phyloP scores from a whole-genome alignment of 1,140 invertebrate species.

The Zaprionus lachaisei region DNA sequence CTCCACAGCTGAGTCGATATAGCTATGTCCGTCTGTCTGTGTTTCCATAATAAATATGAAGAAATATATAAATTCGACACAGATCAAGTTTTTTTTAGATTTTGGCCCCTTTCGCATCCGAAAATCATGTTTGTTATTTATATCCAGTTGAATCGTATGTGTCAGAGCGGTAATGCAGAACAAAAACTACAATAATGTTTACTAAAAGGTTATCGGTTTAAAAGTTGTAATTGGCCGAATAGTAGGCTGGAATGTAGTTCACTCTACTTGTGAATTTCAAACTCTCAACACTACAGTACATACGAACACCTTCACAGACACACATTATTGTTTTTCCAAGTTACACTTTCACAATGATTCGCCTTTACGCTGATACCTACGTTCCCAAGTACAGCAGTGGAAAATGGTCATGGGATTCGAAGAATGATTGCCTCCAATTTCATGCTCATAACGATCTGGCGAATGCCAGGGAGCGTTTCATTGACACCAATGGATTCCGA shows the following conservation, averaged over 20 bases:
- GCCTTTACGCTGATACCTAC: constrained; percentile 54
- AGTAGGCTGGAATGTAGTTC: not conserved
- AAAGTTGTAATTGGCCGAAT: no score
- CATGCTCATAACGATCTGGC: constrained; percentile 53
- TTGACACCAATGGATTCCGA: constrained; percentile 63
- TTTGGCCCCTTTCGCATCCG: no score
- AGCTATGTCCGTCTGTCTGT: no score
- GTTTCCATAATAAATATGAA: no score
- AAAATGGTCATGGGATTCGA: constrained; percentile 69
- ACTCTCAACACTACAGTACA: not conserved
- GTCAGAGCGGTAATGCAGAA: no score
- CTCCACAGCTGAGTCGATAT: no score
- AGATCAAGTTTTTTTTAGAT: no score
- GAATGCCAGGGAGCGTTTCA: constrained; percentile 50
- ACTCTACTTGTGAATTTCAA: not conserved
- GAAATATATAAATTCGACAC: no score
- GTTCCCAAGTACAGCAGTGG: constrained; percentile 69
- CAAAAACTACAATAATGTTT: no score
- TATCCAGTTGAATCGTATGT: no score
- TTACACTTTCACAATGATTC: constrained; percentile 45
- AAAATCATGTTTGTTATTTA: no score
- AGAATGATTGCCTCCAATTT: constrained; percentile 60
- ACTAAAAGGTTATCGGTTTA: no score
- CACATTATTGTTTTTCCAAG: not conserved
- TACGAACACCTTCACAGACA: not conserved